Conservation (phyloP, 2,888 invertebrate genomes). For the Thalpophila matura region DNA sequence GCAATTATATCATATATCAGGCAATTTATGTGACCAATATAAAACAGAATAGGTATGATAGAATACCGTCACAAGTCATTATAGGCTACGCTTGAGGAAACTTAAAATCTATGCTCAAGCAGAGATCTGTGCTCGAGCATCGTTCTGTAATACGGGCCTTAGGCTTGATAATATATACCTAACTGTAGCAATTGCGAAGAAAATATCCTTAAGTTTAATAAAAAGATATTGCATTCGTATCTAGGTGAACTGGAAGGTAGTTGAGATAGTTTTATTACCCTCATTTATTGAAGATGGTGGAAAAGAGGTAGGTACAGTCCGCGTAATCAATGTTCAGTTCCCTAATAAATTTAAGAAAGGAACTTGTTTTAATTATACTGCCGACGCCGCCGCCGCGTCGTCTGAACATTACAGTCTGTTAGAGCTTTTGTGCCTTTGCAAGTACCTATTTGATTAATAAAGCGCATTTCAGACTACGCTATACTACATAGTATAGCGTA, state of each 20-base stretch:
- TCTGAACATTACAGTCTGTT: constrained; percentile 2
- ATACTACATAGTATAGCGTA: no score
- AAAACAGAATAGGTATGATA: background rate
- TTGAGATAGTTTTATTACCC: constrained; percentile 36
- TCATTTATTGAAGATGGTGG: constrained; percentile 31
- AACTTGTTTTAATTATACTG: constrained; percentile 41
- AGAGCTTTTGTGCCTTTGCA: constrained; percentile 15
- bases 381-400: no score
- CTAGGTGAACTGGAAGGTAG: constrained; percentile 25
- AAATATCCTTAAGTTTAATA: constrained; percentile 19
- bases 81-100: no score
- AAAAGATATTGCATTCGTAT: constrained; percentile 44
- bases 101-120: no score
- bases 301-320: background rate
- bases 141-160: no score
- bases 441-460: no score
- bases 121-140: no score
- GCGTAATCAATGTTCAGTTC: constrained; percentile 22
- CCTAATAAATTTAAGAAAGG: constrained; percentile 27
- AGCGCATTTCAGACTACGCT: no score
- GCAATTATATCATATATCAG: constrained; percentile 1
- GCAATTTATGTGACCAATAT: constrained; percentile 15
- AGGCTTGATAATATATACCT: constrained; percentile 26
- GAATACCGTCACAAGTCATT: background rate
- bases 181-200: constrained; percentile 25